These are phyloP conservation scores for Crenichthys baileyi DNA, from an alignment of 2,797 vertebrate species.

Conservation along the genomic window DNA sequence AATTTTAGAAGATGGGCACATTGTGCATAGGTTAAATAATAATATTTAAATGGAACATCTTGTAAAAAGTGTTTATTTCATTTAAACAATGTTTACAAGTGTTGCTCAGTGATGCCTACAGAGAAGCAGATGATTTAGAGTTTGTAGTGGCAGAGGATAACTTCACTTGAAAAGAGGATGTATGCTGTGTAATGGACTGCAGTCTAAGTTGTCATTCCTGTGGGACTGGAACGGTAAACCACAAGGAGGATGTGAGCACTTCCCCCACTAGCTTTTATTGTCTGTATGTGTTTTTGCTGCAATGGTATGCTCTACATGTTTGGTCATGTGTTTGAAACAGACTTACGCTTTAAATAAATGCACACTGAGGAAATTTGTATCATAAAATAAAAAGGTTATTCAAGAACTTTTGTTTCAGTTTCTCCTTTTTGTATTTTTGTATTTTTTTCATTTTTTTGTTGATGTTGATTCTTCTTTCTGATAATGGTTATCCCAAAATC, in stretches of 20 bases:
- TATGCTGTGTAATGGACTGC: slow-evolving; percentile 10
- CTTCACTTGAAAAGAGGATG: slow-evolving; percentile 4
- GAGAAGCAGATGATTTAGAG: neutral
- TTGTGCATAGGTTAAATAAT: too few species aligned
- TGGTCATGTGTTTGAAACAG: slow-evolving; percentile 7
- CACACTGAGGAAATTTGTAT: neutral
- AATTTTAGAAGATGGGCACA: too few species aligned
- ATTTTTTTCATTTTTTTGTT: neutral
- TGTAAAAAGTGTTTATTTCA: too few species aligned
- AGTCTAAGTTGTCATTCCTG: slow-evolving; percentile 9
- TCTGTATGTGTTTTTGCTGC: slow-evolving; percentile 5
- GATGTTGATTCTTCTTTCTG: neutral
- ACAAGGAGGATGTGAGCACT: slow-evolving; percentile 28
- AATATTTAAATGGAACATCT: too few species aligned
- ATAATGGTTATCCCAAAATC: neutral
- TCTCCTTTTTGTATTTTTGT: neutral
- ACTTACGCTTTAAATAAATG: neutral
- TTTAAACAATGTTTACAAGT: neutral
- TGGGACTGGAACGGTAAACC: slow-evolving; percentile 29
- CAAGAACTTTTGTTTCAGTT: neutral
- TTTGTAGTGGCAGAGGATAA: too few species aligned
- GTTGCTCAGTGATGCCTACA: neutral
- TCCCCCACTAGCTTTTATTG: slow-evolving; percentile 11
- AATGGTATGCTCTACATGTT: slow-evolving; percentile 26
- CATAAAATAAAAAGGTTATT: neutral